Evolutionary conservation across 2,797 vertebrate species (phyloP), one percentile per base, ranked within the genome.

Genomic region (Ambastaia sidthimunki): DNA sequence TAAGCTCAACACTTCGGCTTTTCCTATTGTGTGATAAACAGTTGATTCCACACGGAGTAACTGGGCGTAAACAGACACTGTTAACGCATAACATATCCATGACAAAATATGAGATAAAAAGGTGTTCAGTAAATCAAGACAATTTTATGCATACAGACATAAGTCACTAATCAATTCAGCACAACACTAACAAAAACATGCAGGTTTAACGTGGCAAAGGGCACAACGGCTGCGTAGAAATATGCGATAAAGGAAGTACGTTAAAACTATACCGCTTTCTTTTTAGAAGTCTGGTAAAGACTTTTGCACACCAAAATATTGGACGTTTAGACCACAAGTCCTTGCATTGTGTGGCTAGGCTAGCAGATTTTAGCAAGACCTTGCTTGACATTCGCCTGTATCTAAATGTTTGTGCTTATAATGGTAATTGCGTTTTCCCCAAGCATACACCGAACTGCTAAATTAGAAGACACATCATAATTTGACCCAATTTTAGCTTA

Each of bases 301-400:
- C 47, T 48, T n/a, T n/a, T n/a, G 47, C 12, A 37, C 34, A 37
- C 34, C 4, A 5, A 37, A 37, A 37, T 0, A 37, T 37, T 2
- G 4, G 4, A 15, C 11, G 44, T 47, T 47, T 12, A 48, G 47
- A 52, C 48, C 48, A 52, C 48, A 5, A 6, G 15, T 50, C 4
- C 11, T 41, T 28, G n/a, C 16, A 7, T 79, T 21, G 3, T 0
- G 60, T 57, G 47, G 70, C 77, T 80, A 80, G 18, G 70, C 60
- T 73, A 80, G 44, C 21, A 19, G 11, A 10, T 80, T 65, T 71
- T 2, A 4, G 16, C 7, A 47, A 73, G 70, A 73, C 77, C 70
- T 66, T 72, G 69, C 7, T 25, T 79, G 77, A 79, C 77, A 72
- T 79, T 73, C 59, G 47, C 19, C 69, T 28, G 47, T 19, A n/a